Evolutionary conservation across 2,888 invertebrate genomes (phyloP).

Genomic region (Coleophora deauratella): DNA sequence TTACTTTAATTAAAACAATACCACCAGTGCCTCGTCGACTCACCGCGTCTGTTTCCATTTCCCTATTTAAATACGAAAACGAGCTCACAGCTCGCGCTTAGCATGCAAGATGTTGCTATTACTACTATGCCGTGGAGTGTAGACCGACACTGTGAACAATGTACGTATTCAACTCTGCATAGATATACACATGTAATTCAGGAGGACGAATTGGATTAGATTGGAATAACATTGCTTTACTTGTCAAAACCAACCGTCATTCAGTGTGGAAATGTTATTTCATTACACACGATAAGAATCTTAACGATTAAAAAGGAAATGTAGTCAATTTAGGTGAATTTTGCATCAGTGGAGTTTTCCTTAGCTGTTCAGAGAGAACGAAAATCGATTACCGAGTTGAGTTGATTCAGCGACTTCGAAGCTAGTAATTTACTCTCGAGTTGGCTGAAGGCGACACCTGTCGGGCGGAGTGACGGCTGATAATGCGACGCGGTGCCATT

Average conservation of each 20-base stretch:
- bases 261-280: too few species aligned
- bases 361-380: conserved; percentile 43
- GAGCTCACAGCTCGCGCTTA: conserved; percentile 61
- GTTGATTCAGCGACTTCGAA: conserved; percentile 69
- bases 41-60: conserved; percentile 70
- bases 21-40: conserved; percentile 67
- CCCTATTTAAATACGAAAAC: conserved; percentile 73
- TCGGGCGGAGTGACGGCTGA: conserved; percentile 67
- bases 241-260: conserved; percentile 7
- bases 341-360: background rate
- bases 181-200: conserved; percentile 20
- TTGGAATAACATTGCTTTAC: conserved; percentile 22
- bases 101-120: conserved; percentile 64
- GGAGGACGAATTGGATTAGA: conserved; percentile 17
- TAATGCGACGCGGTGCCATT: conserved; percentile 68
- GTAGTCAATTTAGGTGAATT: background rate
- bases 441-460: conserved; percentile 73
- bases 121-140: conserved; percentile 36
- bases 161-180: conserved; percentile 5
- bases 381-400: conserved; percentile 65
- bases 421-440: conserved; percentile 72
- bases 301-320: background rate
- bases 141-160: conserved; percentile 31
- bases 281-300: too few species aligned
- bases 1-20: conserved; percentile 75